Evolutionary conservation across 1,140 invertebrate genomes (phyloP), one percentile per base, ranked within the genome.

Genomic region (Procambarus virginalis): DNA sequence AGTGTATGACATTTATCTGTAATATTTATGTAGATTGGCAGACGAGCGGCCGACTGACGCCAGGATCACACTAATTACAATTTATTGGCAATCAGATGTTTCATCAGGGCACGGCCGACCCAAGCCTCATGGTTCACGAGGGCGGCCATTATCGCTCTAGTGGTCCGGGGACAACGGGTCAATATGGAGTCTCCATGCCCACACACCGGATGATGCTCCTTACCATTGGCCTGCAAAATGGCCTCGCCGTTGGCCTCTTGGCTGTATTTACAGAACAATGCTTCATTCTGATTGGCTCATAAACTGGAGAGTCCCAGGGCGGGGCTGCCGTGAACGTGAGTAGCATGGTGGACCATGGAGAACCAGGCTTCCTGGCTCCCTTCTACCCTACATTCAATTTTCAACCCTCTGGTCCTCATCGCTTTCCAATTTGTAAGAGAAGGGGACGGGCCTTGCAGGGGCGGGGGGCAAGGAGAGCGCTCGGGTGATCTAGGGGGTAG

Each of bases 11-110:
- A 70, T 83, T 83, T 83, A 83, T 68, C 58, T n/a, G 76, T 68
- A 78, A 88, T 88, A 88, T 88, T 88, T 88, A 88, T 88, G 86
- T 73, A 88, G 86, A 88, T 88, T 88, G 86, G 79, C 60, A 58
- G 46, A 73, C 64, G 17, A 48, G 51, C 20, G 34, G 64, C 10
- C 60, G 68, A 51, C 86, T 70, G 78, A 73, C 49, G 55, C 55
- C 14, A 48, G 70, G 87, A 89, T 89, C 87, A 77, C 80, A 48
- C 80, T 89, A 89, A 89, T 89, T 89, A 84, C 87, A 89, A 89
- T 89, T 89, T 89, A 89, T 89, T 77, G 81, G 70, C 87, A 83
- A 89, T 89, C 87, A 89, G 70, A 89, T 64, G 73, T 51, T 89
- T 83, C 87, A 89, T 75, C 79, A 82, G 6, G 48, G 20, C 68